Conservation (phyloP, 2,888 invertebrate species). For the Branchipolynoe longqiensis region DNA sequence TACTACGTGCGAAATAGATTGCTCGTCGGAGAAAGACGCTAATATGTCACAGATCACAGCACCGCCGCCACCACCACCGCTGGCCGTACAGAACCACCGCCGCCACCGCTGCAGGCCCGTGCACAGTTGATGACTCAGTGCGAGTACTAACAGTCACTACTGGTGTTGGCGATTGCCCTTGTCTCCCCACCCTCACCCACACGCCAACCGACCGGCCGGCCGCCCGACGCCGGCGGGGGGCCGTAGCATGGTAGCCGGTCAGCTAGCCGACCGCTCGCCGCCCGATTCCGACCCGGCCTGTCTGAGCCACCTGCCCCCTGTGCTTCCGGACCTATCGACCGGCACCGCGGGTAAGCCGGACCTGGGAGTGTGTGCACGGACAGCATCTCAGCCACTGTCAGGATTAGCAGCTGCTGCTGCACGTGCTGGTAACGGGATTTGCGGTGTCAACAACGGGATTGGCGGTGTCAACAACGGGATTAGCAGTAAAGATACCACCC, state of each 20-base stretch:
- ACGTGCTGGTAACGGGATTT: not conserved
- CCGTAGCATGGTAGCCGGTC: constrained; percentile 26
- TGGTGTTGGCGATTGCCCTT: not conserved
- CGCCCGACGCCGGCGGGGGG: too few species aligned
- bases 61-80: not conserved
- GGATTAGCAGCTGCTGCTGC: not conserved
- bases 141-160: not conserved
- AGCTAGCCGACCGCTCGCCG: constrained; percentile 32
- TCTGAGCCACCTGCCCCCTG: not conserved
- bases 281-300: constrained; percentile 15
- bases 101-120: not conserved
- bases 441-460: not conserved
- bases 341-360: not conserved
- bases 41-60: too few species aligned
- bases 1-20: not conserved
- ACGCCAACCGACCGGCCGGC: too few species aligned
- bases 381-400: not conserved
- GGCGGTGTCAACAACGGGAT: not conserved
- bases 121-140: not conserved
- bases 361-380: not conserved
- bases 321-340: not conserved
- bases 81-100: not conserved
- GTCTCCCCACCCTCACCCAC: not conserved
- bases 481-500: too few species aligned
- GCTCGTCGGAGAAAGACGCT: not conserved